Percentiles rank a stretch among this genome's conserved stretches.
phyloP scores from a whole-genome alignment of 2,888 invertebrate genomes.

The Ferdinandea cuprea region DNA sequence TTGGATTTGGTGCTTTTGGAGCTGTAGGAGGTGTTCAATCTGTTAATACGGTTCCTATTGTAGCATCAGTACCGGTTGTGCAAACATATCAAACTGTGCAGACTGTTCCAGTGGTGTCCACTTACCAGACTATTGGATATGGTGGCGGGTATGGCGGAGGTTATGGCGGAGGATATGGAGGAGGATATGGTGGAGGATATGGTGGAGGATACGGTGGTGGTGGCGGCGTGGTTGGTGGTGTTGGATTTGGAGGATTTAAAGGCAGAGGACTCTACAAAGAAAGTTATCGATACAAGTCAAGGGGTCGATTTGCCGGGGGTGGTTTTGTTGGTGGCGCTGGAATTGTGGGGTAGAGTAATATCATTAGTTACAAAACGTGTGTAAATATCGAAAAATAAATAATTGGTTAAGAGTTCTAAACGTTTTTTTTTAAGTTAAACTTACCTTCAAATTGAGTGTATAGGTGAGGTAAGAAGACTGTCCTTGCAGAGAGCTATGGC shows the following conservation, averaged over 20 bases:
- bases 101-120: constrained; percentile 76
- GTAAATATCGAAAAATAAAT: not conserved
- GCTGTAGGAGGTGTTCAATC: constrained; percentile 28
- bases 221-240: constrained; percentile 44
- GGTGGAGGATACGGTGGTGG: constrained; percentile 35
- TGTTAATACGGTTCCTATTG: constrained; percentile 46
- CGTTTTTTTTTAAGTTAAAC: not conserved
- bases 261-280: constrained; percentile 57
- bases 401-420: not conserved
- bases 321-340: constrained; percentile 61
- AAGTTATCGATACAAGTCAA: constrained; percentile 43
- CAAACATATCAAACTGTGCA: constrained; percentile 75
- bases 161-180: constrained; percentile 22
- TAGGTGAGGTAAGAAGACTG: too few relatives aligned
- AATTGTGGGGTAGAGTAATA: constrained; percentile 36
- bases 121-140: constrained; percentile 73
- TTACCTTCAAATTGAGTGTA: too few relatives aligned
- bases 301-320: constrained; percentile 55
- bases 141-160: constrained; percentile 47
- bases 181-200: constrained; percentile 32
- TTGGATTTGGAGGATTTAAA: constrained; percentile 65
- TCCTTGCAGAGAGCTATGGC: too few relatives aligned
- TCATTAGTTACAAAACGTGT: not conserved
- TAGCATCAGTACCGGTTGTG: constrained; percentile 62
- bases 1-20: constrained; percentile 45